phyloP scores from a whole-genome alignment of 2,888 invertebrate genomes.

The Hetaerina titia region DNA sequence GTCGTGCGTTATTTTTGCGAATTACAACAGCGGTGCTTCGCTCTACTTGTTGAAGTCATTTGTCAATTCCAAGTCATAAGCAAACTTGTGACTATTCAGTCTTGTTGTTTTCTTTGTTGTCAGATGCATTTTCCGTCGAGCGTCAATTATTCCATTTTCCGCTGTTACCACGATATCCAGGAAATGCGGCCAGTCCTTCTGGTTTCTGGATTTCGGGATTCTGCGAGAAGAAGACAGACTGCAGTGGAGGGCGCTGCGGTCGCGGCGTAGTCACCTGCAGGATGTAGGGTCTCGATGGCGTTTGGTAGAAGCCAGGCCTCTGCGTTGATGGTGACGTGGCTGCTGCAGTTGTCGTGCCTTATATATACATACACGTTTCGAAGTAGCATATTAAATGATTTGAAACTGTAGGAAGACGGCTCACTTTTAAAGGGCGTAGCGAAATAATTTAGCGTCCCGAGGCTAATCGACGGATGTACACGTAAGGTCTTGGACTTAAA shows the following conservation, averaged over 20 bases:
- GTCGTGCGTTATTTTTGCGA: not conserved
- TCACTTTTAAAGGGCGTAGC: not conserved
- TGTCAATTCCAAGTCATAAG: not conserved
- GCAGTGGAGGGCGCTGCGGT: not conserved
- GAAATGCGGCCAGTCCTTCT: not conserved
- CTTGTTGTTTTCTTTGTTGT: not conserved
- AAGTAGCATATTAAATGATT: not conserved
- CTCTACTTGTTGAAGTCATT: not conserved
- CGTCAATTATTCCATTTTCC: not conserved
- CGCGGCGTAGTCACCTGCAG: not conserved
- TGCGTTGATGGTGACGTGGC: not conserved
- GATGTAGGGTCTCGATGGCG: not conserved
- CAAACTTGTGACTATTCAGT: not conserved
- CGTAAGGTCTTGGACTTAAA: not conserved
- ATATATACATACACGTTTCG: not conserved
- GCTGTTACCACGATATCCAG: slow-evolving; percentile 58
- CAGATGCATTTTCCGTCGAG: not conserved
- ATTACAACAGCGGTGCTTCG: not conserved
- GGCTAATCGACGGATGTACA: no score
- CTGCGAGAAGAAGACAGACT: slow-evolving; percentile 18
- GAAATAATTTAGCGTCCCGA: not conserved
- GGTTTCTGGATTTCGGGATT: slow-evolving; percentile 3
- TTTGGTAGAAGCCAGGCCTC: slow-evolving; percentile 41
- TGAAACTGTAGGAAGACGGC: not conserved
- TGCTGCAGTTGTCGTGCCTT: not conserved